Evolutionary conservation across 2,888 invertebrate genomes (phyloP).

Genomic region (Congeria kusceri): DNA sequence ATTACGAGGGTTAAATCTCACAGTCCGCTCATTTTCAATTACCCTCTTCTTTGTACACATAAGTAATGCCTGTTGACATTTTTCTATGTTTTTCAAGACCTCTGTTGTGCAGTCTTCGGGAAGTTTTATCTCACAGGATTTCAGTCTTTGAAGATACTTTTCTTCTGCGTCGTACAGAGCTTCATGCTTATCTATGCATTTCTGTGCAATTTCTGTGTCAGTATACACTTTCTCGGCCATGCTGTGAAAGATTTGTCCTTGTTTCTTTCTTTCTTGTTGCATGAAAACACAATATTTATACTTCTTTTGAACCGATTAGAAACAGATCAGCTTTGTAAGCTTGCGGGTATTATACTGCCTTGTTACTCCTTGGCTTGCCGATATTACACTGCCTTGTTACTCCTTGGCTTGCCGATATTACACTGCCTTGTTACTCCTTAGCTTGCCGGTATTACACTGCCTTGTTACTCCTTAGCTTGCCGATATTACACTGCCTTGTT

Average conservation of each 20-base stretch:
- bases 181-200: constrained; percentile 59
- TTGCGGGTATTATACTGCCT: too few species aligned
- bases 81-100: constrained; percentile 43
- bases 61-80: constrained; percentile 45
- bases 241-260: background rate
- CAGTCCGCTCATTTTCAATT: constrained; percentile 47
- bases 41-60: constrained; percentile 50
- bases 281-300: too few species aligned
- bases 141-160: constrained; percentile 43
- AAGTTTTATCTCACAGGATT: constrained; percentile 13
- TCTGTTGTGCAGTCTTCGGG: constrained; percentile 44
- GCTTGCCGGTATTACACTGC: too few species aligned
- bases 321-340: too few species aligned
- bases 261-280: background rate
- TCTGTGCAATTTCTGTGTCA: constrained; percentile 45
- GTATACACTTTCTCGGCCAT: constrained; percentile 25
- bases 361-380: too few species aligned
- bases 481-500: too few species aligned
- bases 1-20: constrained; percentile 52
- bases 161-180: constrained; percentile 52
- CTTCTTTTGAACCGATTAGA: too few species aligned
- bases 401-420: too few species aligned
- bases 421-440: too few species aligned
- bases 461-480: too few species aligned
- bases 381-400: too few species aligned